Base-by-base conservation (phyloP, 2,888 invertebrate species). In the Tetrapedia diversipes region DNA sequence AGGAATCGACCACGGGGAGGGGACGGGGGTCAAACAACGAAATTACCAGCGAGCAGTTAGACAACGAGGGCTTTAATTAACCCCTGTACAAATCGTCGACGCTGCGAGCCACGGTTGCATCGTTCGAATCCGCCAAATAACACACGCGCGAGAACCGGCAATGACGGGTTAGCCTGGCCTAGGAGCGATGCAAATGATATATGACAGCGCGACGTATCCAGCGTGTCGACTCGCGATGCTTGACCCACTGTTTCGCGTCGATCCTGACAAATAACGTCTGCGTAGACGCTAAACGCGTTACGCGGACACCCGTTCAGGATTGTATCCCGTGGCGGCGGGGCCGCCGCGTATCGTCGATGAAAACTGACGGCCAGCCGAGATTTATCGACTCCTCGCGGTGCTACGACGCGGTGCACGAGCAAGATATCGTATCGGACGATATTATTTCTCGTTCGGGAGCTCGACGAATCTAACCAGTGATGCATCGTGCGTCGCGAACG, bases 141-240 rank as follows among this genome's bases (percentile, higher is more conserved):
- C 69, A 53, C 69, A 75, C 39, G 67, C 27, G 61, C 61, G 60
- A 60, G 54, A 41, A 34, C 53, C 53, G 32, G 24, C 56, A 61
- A 75, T 65, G 61, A 75, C 34, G 59, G 64, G 45, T 27, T 57
- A 63, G 39, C 29, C 47, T 24, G 45, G n/a, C n/a, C 27, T 24
- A n/a, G 24, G 60, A 47, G 49, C 57, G 66, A 70, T 51, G 59
- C 56, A 61, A 77, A 77, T 78, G 77, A 78, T 66, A 66, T 77
- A 78, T 29, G 77, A 54, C 43, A 39, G 39, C 19, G 43, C 60
- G 51, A 61, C 60, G 60, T 54, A 65, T 61, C 67, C 22, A 22
- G 61, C 61, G 57, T 47, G 61, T 53, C 47, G 51, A 16, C 34
- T 56, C 75, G n/a, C n/a, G 32, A 34, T 34, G 77, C 49, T 77